Conservation (phyloP, 2,888 invertebrate species). For the Polymixis flavicincta region DNA sequence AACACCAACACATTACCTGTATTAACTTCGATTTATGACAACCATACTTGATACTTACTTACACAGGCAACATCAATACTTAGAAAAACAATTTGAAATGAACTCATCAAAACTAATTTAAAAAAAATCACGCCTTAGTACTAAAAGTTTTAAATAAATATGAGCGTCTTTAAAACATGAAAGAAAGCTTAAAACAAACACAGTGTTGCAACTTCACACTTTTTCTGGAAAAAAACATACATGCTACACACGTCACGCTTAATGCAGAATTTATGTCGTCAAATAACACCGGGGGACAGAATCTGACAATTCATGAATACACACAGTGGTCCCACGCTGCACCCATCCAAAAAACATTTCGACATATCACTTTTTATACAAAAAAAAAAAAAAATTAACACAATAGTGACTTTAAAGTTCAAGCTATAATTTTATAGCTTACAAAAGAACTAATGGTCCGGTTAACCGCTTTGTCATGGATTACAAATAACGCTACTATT, state of each 20-base stretch:
- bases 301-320: constrained; percentile 24
- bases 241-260: constrained; percentile 9
- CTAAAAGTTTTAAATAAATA: background rate
- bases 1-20: background rate
- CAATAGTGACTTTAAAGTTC: constrained; percentile 60
- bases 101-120: background rate
- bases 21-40: background rate
- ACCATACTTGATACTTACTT: background rate
- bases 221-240: constrained; percentile 18
- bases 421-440: constrained; percentile 69
- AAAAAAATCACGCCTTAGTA: background rate
- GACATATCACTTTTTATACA: constrained; percentile 61
- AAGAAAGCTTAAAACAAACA: constrained; percentile 21
- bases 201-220: background rate
- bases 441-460: constrained; percentile 86
- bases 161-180: background rate
- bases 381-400: constrained; percentile 55
- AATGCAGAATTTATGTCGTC: constrained; percentile 57
- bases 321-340: constrained; percentile 70
- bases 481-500: constrained; percentile 73
- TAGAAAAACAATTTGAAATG: too few relatives aligned
- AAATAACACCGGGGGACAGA: constrained; percentile 46
- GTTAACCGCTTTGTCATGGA: constrained; percentile 82
- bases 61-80: background rate
- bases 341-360: constrained; percentile 72